Evolutionary conservation across 2,113 vertebrate species (phyloP).

Genomic region (Callithrix jacchus): DNA sequence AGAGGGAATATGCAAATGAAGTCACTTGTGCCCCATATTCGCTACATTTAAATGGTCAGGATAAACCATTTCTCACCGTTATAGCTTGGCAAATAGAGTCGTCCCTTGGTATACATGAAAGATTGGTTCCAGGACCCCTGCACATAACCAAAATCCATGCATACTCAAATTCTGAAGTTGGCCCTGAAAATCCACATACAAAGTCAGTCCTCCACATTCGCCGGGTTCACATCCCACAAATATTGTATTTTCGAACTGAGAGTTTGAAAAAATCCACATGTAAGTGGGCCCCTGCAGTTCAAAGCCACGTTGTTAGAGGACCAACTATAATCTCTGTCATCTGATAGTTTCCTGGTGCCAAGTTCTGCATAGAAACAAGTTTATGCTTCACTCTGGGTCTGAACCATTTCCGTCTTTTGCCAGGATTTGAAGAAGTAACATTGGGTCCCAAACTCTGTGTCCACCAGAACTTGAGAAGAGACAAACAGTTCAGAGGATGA

Average conservation of each 20-base stretch:
- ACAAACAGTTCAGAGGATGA: not conserved
- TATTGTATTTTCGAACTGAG: not conserved
- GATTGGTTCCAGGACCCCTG: not conserved
- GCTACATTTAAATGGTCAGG: not conserved
- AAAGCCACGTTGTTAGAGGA: not conserved
- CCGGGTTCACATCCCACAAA: not conserved
- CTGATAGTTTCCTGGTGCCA: not conserved
- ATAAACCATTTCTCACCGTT: not conserved
- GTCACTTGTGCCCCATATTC: not conserved
- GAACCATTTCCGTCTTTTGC: not conserved
- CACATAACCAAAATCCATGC: not conserved
- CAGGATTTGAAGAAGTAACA: not conserved
- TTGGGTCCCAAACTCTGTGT: not conserved
- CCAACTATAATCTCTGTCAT: not conserved
- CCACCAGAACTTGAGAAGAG: not conserved
- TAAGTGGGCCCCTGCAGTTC: not conserved
- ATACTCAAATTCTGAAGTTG: not conserved
- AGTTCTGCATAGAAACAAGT: not conserved
- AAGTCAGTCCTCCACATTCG: not conserved
- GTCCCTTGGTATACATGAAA: fast-evolving
- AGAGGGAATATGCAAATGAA: not conserved
- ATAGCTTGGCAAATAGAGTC: not conserved
- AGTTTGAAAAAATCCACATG: not conserved
- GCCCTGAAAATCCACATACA: not conserved
- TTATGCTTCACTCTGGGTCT: not conserved